phyloP scores from a whole-genome alignment of 92 coral and sea anemone genomes.

The Porites rus region DNA sequence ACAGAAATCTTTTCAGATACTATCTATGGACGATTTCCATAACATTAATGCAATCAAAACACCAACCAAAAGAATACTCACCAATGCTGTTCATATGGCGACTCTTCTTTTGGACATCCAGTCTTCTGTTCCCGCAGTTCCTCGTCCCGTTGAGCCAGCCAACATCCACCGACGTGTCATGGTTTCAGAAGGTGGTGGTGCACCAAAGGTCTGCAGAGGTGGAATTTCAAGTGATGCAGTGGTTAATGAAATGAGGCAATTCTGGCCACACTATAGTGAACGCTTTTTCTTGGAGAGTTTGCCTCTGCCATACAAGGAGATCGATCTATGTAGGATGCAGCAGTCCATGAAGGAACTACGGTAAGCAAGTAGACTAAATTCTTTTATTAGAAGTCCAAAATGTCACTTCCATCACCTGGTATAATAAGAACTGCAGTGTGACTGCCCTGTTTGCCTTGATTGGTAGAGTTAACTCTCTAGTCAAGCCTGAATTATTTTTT shows the following conservation, averaged over 20 bases:
- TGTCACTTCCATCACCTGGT: not conserved
- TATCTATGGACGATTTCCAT: conserved; percentile 72
- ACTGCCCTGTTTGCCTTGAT: too few species aligned
- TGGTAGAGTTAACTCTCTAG: too few species aligned
- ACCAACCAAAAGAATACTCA: conserved; percentile 51
- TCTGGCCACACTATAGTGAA: conserved; percentile 13
- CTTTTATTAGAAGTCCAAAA: not conserved
- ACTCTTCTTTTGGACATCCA: conserved; percentile 50
- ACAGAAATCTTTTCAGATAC: conserved; percentile 64
- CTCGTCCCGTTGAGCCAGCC: conserved; percentile 21
- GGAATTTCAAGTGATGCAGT: conserved; percentile 52
- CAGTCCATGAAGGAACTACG: conserved; percentile 68
- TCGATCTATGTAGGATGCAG: conserved; percentile 45
- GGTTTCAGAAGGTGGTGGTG: conserved; percentile 39
- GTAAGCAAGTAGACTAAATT: conserved; percentile 20
- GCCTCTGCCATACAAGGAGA: conserved; percentile 47
- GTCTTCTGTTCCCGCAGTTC: conserved; percentile 41
- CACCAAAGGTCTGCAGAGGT: conserved; percentile 59
- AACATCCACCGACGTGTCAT: conserved; percentile 58
- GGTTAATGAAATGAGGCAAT: conserved; percentile 17
- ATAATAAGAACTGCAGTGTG: too few species aligned
- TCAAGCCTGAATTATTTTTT: too few species aligned
- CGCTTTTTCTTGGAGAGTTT: conserved; percentile 54
- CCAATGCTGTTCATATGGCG: conserved; percentile 77
- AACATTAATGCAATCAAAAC: conserved; percentile 65